Conservation (phyloP, 2,113 vertebrate genomes). For the Channa maculata region DNA sequence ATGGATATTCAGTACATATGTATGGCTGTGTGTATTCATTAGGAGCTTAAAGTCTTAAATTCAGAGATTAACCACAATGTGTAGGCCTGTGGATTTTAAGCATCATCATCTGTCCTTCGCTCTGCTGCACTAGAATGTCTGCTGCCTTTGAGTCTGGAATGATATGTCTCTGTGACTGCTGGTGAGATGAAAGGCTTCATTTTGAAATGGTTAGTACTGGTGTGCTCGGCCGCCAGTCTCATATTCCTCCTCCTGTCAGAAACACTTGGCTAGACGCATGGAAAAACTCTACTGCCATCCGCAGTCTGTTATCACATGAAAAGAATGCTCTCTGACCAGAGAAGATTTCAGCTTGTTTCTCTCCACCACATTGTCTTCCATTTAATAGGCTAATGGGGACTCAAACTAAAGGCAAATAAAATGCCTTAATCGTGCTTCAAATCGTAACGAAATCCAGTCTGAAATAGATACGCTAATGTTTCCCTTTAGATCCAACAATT, state of each 20-base stretch:
- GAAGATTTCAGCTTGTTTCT: constrained; percentile 57
- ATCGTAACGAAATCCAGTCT: constrained; percentile 46
- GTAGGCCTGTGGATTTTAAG: constrained; percentile 19
- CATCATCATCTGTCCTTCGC: constrained; percentile 20
- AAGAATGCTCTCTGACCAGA: constrained; percentile 60
- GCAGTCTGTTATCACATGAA: constrained; percentile 72
- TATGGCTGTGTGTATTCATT: constrained; percentile 6
- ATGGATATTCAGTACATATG: neutral
- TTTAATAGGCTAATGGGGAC: constrained; percentile 43
- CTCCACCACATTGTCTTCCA: constrained; percentile 49
- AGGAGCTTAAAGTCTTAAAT: constrained; percentile 11
- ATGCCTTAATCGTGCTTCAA: constrained; percentile 29
- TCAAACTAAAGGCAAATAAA: constrained; percentile 47
- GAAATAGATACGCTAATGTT: constrained; percentile 29
- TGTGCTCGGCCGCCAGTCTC: constrained; percentile 51
- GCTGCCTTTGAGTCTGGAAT: constrained; percentile 61
- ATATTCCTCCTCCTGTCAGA: constrained; percentile 70
- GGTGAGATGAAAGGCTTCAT: constrained; percentile 73
- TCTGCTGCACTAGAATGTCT: constrained; percentile 39
- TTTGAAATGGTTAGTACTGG: constrained; percentile 67
- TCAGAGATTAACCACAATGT: constrained; percentile 16
- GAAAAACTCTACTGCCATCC: constrained; percentile 60
- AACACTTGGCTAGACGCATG: constrained; percentile 62
- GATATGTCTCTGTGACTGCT: constrained; percentile 61
- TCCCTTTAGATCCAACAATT: constrained; percentile 28